Conservation (phyloP, 2,888 invertebrate species). For the Allophyes oxyacanthae region DNA sequence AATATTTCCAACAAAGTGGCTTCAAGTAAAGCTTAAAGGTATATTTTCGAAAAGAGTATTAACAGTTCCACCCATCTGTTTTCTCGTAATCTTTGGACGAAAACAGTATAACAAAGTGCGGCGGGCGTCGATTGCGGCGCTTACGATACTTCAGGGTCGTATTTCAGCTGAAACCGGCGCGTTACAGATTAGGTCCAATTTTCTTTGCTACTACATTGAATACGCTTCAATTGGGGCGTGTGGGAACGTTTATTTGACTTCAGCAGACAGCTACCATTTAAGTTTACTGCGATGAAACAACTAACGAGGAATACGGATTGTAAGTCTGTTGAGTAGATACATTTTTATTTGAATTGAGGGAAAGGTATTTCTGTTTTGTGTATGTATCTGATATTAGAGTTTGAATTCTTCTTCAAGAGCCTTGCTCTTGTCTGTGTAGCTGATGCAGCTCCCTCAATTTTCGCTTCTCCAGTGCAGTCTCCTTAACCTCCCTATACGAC, state of each 20-base stretch:
- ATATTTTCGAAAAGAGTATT: too few species aligned
- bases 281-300: slow-evolving; percentile 2
- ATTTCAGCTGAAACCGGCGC: slow-evolving; percentile 77
- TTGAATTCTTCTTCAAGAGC: too few species aligned
- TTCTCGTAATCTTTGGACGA: slow-evolving; percentile 61
- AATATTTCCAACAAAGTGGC: too few species aligned
- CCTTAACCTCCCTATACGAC: too few species aligned
- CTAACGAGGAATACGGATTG: slow-evolving; percentile 2
- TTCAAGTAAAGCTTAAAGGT: too few species aligned
- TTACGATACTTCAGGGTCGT: slow-evolving; percentile 75
- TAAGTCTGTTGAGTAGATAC: neutral
- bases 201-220: slow-evolving; percentile 73
- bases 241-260: slow-evolving; percentile 27
- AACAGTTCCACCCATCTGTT: slow-evolving; percentile 16
- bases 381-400: too few species aligned
- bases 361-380: neutral
- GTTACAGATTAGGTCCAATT: slow-evolving; percentile 83
- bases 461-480: too few species aligned
- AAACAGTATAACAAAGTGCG: slow-evolving; percentile 66
- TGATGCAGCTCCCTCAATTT: too few species aligned
- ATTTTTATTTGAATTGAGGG: neutral
- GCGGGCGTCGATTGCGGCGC: slow-evolving; percentile 74
- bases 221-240: slow-evolving; percentile 60
- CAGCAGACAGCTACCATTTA: neutral
- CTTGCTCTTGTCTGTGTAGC: too few species aligned